Base-by-base conservation (phyloP, 2,888 invertebrate genomes). In the Drosophila differens region DNA sequence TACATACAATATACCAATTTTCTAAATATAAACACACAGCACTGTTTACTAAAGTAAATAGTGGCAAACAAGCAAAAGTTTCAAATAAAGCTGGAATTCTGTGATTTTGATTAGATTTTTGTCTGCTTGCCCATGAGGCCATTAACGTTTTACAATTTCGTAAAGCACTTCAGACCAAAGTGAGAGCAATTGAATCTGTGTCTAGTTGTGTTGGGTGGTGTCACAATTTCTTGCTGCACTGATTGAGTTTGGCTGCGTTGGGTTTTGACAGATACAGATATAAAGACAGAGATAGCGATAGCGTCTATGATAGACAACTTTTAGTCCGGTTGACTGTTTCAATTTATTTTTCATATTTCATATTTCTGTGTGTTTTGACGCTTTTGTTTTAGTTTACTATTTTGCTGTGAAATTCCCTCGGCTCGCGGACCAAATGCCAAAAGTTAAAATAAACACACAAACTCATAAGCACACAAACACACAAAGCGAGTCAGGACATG, bases 311-410 rank as follows among this genome's bases (percentile, higher is more conserved):
- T 67, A 67, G 76, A 58, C 51, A 65, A 54, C 51, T 61, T 66
- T 66, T 66, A 22, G 55, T 47, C 62, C 44, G 57, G 53, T 70
- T 76, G 78, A 76, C 74, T 78, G 76, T 85, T 84, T 85, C 85
- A 84, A 86, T 85, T 89, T 89, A 62, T 65, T 59, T 76, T 72
- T 76, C 80, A 80, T 80, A 76, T 74, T 77, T 82, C 69, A n/a
- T 57, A n/a, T 57, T 28, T 28, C 30, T 86, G 71, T 76, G 70
- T 74, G 59, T 7, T 53, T 74, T 62, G 60, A 25, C 66, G 71
- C 73, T 87, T 86, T 81, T 86, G 82, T 85, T 83, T 86, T 87
- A 84, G 82, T 89, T 85, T 84, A 57, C 82, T 84, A 79, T 89
- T 82, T 77, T 69, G 71, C 58, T 60, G 53, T 44, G 60, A 70